These are phyloP conservation scores for Pan troglodytes DNA, from an alignment of 2,113 vertebrate genomes.

Conservation along the genomic window NHGRI_mPanTro3-v2.1_pri NC_072402.2:134094501-134095000, in stretches of 20 bases:
- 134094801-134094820: not conserved
- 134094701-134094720: not conserved
- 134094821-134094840: not conserved
- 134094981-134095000: not conserved
- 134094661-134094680: conserved; percentile 12
- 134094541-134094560: conserved; percentile 53
- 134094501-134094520: not conserved
- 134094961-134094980: not conserved
- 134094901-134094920: not conserved
- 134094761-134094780: not conserved
- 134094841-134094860: not conserved
- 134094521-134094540: conserved; percentile 27
- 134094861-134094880: not conserved
- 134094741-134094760: not conserved
- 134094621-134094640: conserved; percentile 45
- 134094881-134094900: not conserved
- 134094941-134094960: not conserved
- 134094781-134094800: not conserved
- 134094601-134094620: conserved; percentile 62
- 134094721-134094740: conserved; percentile 19
- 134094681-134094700: conserved; percentile 64
- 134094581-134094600: conserved; percentile 26
- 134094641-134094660: conserved; percentile 54
- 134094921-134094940: not conserved
- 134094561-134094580: conserved; percentile 49